Evolutionary conservation across 2,113 vertebrate genomes (phyloP), one percentile per base, ranked within the genome.

Genomic region (Thryonomys swinderianus): DNA sequence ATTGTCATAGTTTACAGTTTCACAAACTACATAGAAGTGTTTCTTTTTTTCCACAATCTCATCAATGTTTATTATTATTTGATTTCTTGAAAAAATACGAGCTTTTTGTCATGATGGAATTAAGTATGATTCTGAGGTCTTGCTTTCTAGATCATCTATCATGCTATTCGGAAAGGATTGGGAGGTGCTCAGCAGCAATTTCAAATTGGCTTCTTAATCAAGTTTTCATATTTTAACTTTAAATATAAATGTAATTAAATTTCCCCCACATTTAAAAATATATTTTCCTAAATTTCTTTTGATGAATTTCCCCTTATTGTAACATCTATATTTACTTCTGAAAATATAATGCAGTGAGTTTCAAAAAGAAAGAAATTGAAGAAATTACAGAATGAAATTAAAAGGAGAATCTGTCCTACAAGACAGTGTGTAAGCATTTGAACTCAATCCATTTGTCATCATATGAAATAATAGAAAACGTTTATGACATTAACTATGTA

Each of bases 361-460:
- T 23, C 9, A 32, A 69, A 85, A 3, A 59, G 25, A 94, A 90
- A 90, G n/a, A 89, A 94, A 81, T 51, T 69, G 2, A 51, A 93
- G 53, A n/a, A 90, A 25, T 27, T 42, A 14, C 71, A 53, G n/a
- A 81, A 76, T 79, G 37, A 48, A 74, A 53, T 27, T 40, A 11
- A 59, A 74, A 45, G 73, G 18, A 87, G 76, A 79, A 82, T 74
- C 5, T 79, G 0, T 18, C 3, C 42, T 64, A 13, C 48, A 55
- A 37, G 37, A 3, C 9, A 42, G 0, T 16, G 45, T 7, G 93
- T 34, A 66, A 9, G 25, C 20, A 45, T 8, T 94, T 69, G 55
- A 17, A 55, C 3, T 84, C 13, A 94, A 82, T 94, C 87, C 4
- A 27, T 82, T 93, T 96, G 57, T 37, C 4, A 2, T 88, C 86